Evolutionary conservation across 2,113 vertebrate genomes (phyloP), one percentile per base, ranked within the genome.

Genomic region (Tyrannus savana): DNA sequence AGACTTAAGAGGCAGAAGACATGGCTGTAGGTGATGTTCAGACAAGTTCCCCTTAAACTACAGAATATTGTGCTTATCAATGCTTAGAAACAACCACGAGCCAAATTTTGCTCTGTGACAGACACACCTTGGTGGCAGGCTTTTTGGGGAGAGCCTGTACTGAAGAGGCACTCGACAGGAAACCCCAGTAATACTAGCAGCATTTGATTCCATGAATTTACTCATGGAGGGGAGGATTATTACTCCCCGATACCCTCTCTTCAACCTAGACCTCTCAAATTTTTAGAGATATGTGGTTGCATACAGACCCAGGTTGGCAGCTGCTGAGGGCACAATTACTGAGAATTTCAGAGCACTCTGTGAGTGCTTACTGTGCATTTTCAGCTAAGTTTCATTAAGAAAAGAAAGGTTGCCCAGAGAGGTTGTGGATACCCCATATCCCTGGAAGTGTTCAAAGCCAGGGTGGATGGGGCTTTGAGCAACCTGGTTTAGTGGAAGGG

Each of bases 1-100:
- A 67, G 95, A 68, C 97, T 97, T 30, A 55, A 74, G 62, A 87
- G 55, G 93, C 39, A 95, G 14, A 67, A 53, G 39, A 74, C 1
- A 1, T 15, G 52, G 85, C 25, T 95, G 71, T 13, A 58, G 68
- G 52, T 78, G 47, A 58, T 5, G 53, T 4, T 11, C 1, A 10
- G 41, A 33, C 10, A 46, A 10, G 19, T 19, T 69, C 14, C 35
- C 33, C 17, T 46, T 31, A 41, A 42, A 55, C 11, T 55, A 42
- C 68, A 90, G 39, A 37, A 39, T 47, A 37, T 53, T 2, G 0
- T 10, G n/a, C 19, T 2, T 23, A 79, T 49, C 60, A 42, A 21
- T 3, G 33, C 42, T 53, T 59, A 69, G 31, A 64, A 89, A 71
- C 33, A 52, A 42, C 30, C 42, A 59, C 0, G 0, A 93, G 39